These are phyloP conservation scores for Gorsachius goisagi DNA, from an alignment of 2,113 vertebrate genomes.

Conservation along the genomic window DNA sequence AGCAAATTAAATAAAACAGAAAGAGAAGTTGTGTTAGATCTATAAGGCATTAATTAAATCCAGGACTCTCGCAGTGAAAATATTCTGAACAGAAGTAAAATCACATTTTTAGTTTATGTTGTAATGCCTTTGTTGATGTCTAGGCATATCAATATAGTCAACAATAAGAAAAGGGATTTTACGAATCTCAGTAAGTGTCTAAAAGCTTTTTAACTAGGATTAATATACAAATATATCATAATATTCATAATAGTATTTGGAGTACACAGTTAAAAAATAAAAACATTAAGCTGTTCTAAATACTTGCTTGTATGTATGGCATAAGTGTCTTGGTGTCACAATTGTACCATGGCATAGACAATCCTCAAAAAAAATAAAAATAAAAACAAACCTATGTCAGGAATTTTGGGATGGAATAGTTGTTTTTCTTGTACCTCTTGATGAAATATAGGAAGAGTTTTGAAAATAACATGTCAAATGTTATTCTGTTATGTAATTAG, in stretches of 20 bases:
- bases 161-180: neutral
- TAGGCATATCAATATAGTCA: constrained; percentile 10
- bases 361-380: neutral
- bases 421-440: neutral
- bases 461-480: neutral
- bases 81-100: constrained; percentile 24
- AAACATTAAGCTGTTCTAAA: neutral
- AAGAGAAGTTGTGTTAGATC: constrained; percentile 22
- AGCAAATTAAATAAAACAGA: constrained; percentile 46
- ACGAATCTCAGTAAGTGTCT: neutral
- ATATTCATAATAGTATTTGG: neutral
- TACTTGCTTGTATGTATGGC: neutral
- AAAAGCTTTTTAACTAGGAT: constrained; percentile 8
- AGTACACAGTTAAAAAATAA: neutral
- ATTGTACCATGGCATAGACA: neutral
- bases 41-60: constrained; percentile 32
- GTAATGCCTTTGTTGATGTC: constrained; percentile 29
- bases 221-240: neutral
- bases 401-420: neutral
- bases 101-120: neutral
- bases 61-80: neutral
- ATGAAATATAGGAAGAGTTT: neutral
- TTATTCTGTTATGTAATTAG: neutral
- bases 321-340: neutral
- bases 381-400: neutral